Conservation (phyloP, 2,797 vertebrate species). For the Intellagama lesueurii region DNA sequence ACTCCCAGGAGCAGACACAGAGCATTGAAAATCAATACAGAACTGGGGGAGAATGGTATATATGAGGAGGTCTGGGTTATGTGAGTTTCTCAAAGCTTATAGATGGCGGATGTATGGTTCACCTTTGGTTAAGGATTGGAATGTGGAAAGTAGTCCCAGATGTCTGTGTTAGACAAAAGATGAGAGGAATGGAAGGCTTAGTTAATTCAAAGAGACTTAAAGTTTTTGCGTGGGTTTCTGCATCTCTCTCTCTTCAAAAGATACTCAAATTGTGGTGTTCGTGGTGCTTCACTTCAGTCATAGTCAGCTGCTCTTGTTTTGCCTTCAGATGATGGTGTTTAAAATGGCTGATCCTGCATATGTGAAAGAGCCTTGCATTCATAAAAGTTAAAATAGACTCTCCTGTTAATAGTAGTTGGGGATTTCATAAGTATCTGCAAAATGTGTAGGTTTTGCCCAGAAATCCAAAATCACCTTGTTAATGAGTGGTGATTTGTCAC, state of each 20-base stretch:
- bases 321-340: slow-evolving; percentile 20
- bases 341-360: neutral
- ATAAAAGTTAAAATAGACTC: neutral
- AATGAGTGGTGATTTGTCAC: no score
- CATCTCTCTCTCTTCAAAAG: slow-evolving; percentile 3
- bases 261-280: neutral
- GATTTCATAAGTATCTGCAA: no score
- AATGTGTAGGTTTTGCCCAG: no score
- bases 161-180: neutral
- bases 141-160: neutral
- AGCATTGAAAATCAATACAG: neutral
- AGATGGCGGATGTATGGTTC: neutral
- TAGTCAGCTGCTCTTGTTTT: neutral
- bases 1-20: neutral
- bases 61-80: neutral
- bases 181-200: slow-evolving; percentile 19
- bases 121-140: neutral
- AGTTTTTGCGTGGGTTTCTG: neutral
- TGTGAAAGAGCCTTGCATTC: no score
- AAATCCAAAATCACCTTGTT: no score
- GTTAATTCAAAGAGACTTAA: slow-evolving; percentile 35
- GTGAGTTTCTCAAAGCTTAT: neutral
- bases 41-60: fast-evolving
- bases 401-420: neutral
- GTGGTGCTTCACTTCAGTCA: neutral